phyloP scores from a whole-genome alignment of 2,888 invertebrate genomes.

The Megalurothrips usitatus region DNA sequence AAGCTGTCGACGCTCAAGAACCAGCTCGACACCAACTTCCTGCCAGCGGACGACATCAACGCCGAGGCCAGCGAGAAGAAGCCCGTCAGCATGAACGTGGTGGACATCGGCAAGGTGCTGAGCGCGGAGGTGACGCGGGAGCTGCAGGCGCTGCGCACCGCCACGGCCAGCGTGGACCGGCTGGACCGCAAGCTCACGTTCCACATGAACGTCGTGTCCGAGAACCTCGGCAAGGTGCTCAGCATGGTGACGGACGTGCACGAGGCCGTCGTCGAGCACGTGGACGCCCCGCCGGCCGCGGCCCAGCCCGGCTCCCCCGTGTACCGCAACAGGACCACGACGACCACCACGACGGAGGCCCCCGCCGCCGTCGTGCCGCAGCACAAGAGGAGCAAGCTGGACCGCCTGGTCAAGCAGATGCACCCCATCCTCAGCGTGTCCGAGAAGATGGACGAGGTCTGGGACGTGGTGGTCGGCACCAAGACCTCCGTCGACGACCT shows the following conservation, averaged over 20 bases:
- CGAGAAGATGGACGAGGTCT: slow-evolving; percentile 87
- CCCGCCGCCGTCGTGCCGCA: slow-evolving; percentile 54
- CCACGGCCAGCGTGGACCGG: slow-evolving; percentile 56
- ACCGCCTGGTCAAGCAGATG: slow-evolving; percentile 74
- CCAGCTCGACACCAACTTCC: slow-evolving; percentile 76
- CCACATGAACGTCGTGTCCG: slow-evolving; percentile 76
- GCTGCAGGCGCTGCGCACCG: slow-evolving; percentile 70
- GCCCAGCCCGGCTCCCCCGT: slow-evolving; percentile 37
- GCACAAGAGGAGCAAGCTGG: slow-evolving; percentile 70
- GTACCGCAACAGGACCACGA: slow-evolving; percentile 51
- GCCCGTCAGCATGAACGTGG: slow-evolving; percentile 74
- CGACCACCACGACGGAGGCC: slow-evolving; percentile 53
- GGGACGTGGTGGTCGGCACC: slow-evolving; percentile 84
- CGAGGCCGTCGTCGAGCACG: slow-evolving; percentile 75
- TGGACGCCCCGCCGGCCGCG: slow-evolving; percentile 35
- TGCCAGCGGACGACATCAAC: slow-evolving; percentile 76
- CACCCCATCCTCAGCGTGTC: slow-evolving; percentile 79
- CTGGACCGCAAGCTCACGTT: slow-evolving; percentile 79
- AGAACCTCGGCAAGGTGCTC: slow-evolving; percentile 73
- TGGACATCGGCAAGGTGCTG: slow-evolving; percentile 78
- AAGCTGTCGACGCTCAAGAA: slow-evolving; percentile 73
- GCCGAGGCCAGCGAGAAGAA: slow-evolving; percentile 85
- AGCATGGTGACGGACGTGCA: slow-evolving; percentile 77
- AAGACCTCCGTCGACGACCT: slow-evolving; percentile 82
- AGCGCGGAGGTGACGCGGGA: slow-evolving; percentile 60